phyloP scores from a whole-genome alignment of 2,113 vertebrate species.

The Astur gentilis region DNA sequence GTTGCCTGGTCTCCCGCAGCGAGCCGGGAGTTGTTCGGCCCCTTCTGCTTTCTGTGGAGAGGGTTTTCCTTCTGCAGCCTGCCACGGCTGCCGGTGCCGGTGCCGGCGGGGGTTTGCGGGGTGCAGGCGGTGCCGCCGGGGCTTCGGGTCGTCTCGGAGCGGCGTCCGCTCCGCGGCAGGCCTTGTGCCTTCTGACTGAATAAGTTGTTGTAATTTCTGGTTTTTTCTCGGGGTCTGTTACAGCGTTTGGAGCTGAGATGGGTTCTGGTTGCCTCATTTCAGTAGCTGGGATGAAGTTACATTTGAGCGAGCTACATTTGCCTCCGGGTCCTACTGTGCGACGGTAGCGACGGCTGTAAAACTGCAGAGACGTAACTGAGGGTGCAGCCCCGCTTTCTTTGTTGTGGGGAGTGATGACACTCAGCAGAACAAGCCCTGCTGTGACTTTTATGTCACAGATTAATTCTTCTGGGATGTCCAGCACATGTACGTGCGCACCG shows the following conservation, averaged over 20 bases:
- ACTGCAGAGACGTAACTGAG: neutral
- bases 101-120: neutral
- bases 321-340: neutral
- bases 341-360: neutral
- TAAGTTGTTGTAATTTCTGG: neutral
- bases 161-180: neutral
- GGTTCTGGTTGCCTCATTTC: neutral
- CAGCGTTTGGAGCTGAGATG: neutral
- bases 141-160: neutral
- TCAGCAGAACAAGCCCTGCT: neutral
- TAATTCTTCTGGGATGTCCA: neutral
- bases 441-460: neutral
- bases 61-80: neutral
- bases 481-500: rapidly evolving
- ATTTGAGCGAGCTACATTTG: neutral
- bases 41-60: neutral
- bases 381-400: rapidly evolving
- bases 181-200: neutral
- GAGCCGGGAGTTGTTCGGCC: neutral
- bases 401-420: neutral
- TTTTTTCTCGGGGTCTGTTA: neutral
- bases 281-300: neutral
- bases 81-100: neutral
- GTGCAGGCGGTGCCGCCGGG: neutral
- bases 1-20: neutral